Conservation (phyloP, 2,888 invertebrate species). For the Zaprionus obscuricornis region DNA sequence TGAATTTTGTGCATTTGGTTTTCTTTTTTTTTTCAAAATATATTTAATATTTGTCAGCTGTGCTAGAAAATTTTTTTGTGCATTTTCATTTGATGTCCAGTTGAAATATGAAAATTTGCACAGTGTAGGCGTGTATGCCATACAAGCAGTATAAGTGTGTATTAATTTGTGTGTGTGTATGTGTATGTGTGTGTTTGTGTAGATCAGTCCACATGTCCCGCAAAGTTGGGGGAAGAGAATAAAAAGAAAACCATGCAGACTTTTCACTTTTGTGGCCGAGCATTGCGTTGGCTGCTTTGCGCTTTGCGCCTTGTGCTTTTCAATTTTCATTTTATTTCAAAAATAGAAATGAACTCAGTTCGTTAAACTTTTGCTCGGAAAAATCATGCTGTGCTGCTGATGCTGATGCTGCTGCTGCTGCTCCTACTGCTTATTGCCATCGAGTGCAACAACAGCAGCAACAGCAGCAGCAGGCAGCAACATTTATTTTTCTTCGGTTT, state of each 20-base stretch:
- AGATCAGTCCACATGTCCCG: conserved; percentile 58
- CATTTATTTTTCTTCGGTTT: conserved; percentile 2
- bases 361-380: conserved; percentile 82
- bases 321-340: conserved; percentile 81
- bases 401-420: conserved; percentile 48
- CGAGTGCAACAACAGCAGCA: conserved; percentile 11
- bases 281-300: conserved; percentile 27
- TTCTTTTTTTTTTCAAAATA: conserved; percentile 8
- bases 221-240: conserved; percentile 36
- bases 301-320: conserved; percentile 46
- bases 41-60: conserved; percentile 51
- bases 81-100: conserved; percentile 57
- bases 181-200: conserved; percentile 3
- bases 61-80: conserved; percentile 51
- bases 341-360: conserved; percentile 84
- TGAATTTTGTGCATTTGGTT: too few species aligned
- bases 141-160: too few species aligned
- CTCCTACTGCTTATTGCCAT: conserved; percentile 48
- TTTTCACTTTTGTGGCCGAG: conserved; percentile 66
- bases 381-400: conserved; percentile 56
- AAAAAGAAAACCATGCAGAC: conserved; percentile 75
- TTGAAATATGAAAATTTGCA: conserved; percentile 61
- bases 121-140: conserved; percentile 67
- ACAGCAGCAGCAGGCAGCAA: too few species aligned
- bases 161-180: too few species aligned